Percentiles rank a stretch among this genome's conserved stretches.
Conservation (phyloP, 2,797 vertebrate genomes). For the Protonibea diacanthus region DNA sequence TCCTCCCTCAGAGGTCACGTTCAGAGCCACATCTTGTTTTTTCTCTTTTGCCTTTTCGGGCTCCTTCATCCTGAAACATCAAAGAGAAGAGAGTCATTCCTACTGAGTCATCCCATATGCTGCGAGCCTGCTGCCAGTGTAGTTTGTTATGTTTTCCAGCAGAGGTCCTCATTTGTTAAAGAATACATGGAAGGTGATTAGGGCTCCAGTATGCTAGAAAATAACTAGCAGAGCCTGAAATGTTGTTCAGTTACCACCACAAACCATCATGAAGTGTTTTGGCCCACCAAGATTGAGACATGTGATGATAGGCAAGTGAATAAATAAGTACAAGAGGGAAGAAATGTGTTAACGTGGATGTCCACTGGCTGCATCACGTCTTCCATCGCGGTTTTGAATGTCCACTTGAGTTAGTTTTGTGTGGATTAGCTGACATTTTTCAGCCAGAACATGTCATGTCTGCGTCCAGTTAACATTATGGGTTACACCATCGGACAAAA, state of each 20-base stretch:
- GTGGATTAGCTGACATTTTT: neutral
- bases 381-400: neutral
- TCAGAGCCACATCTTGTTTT: slow-evolving; percentile 80
- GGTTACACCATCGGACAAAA: slow-evolving; percentile 5
- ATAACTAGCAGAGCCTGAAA: neutral
- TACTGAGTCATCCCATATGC: neutral
- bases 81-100: too few species aligned
- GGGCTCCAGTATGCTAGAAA: neutral
- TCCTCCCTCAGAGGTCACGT: slow-evolving; percentile 63
- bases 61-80: slow-evolving; percentile 77
- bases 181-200: neutral
- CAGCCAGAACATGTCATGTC: neutral
- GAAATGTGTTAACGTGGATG: neutral
- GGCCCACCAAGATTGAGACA: neutral
- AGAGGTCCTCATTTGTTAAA: slow-evolving; percentile 60
- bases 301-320: neutral
- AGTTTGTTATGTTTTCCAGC: slow-evolving; percentile 56
- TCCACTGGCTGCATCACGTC: neutral
- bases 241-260: neutral
- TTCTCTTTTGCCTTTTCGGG: slow-evolving; percentile 72
- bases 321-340: slow-evolving; percentile 14
- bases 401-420: neutral
- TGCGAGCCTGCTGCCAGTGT: slow-evolving; percentile 20
- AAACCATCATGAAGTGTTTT: neutral
- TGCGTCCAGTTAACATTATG: slow-evolving; percentile 13